Conservation (phyloP, 1,140 invertebrate species). For the Calliopsis andreniformis region DNA sequence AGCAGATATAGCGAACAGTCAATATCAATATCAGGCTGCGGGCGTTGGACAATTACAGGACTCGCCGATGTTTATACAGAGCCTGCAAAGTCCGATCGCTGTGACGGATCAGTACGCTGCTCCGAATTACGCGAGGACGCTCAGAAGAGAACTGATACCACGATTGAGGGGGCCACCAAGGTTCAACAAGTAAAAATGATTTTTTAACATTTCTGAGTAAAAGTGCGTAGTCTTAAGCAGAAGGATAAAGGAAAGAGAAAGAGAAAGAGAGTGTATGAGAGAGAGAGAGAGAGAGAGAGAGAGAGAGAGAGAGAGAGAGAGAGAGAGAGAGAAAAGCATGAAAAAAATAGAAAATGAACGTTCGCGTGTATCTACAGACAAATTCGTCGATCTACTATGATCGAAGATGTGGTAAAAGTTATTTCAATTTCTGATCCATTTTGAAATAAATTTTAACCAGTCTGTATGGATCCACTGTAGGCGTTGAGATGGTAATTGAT, state of each 20-base stretch:
- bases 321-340: neutral
- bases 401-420: constrained; percentile 74
- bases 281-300: neutral
- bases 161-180: constrained; percentile 67
- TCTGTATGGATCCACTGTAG: constrained; percentile 32
- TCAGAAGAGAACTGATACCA: constrained; percentile 71
- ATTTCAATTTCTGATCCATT: constrained; percentile 81
- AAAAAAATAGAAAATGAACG: neutral
- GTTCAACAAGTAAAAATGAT: constrained; percentile 69
- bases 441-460: constrained; percentile 80
- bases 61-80: constrained; percentile 71
- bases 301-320: neutral
- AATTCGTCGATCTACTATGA: constrained; percentile 39
- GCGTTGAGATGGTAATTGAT: constrained; percentile 10
- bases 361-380: constrained; percentile 7
- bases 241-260: neutral
- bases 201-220: neutral
- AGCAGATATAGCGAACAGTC: constrained; percentile 65
- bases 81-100: constrained; percentile 69
- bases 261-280: too few species aligned
- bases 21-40: constrained; percentile 69
- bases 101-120: constrained; percentile 72
- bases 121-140: constrained; percentile 70
- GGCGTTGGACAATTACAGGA: constrained; percentile 71
- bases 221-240: neutral